These are phyloP conservation scores for Erethizon dorsatum DNA, from an alignment of 2,797 vertebrate genomes.

Conservation along the genomic window DNA sequence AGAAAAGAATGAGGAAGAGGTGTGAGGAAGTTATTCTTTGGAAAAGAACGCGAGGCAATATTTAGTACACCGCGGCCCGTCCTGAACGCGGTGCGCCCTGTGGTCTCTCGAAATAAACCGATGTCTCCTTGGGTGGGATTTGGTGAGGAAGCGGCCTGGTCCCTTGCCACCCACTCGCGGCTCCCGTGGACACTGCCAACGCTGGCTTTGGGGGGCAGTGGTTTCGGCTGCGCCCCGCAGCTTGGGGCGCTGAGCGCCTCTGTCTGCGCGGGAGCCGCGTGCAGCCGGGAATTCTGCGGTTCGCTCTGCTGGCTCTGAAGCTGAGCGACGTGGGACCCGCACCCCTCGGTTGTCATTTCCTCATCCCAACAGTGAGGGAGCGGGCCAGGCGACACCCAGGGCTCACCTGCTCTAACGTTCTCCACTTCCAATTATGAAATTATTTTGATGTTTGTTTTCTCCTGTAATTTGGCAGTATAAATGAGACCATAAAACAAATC, in stretches of 20 bases:
- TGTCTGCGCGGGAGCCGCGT: not conserved
- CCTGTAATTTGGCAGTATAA: constrained; percentile 31
- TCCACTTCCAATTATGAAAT: constrained; percentile 13
- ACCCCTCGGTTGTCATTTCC: not conserved
- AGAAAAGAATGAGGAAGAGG: constrained; percentile 1
- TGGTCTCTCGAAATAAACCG: not conserved
- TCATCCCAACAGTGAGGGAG: not conserved
- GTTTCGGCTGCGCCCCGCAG: rapidly evolving
- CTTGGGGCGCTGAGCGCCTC: not conserved
- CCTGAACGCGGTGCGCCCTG: not conserved
- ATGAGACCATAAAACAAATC: not conserved
- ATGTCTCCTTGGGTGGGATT: not conserved
- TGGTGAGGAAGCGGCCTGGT: not conserved
- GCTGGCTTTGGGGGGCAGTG: not conserved
- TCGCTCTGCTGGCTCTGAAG: not conserved
- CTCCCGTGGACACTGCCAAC: not conserved
- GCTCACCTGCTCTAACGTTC: rapidly evolving
- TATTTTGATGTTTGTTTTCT: constrained; percentile 36
- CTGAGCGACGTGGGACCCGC: rapidly evolving
- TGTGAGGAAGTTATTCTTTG: not conserved
- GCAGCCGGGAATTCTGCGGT: not conserved
- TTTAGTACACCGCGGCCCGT: not conserved
- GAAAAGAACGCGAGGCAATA: not conserved
- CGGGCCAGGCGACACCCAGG: not conserved
- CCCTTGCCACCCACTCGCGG: not conserved